Evolutionary conservation across 2,113 vertebrate genomes (phyloP), one percentile per base, ranked within the genome.

Genomic region (Perccottus glenii): DNA sequence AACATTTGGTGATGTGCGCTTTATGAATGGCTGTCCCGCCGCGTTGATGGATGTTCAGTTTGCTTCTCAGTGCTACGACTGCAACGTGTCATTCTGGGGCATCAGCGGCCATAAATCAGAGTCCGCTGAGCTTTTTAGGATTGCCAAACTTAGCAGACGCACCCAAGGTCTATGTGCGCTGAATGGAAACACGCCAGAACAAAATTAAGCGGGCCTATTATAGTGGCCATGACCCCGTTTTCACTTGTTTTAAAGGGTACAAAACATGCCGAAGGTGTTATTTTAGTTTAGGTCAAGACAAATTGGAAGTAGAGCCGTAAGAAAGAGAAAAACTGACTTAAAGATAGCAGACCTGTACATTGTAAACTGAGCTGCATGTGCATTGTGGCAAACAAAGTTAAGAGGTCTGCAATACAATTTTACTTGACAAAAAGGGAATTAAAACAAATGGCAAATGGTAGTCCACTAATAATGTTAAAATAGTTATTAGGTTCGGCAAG

Each of bases 1-100:
- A 32, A 4, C 3, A 32, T 66, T 66, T 11, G 15, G 33, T 15
- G 19, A 56, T 64, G 38, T 50, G 58, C 45, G 35, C 48, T 51
- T 51, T 51, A 57, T 57, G 64, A 49, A 77, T 40, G 63, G 10
- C 45, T 32, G 40, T 71, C 43, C 44, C 55, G 27, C 16, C 19
- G 44, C 16, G 47, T 12, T 83, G 70, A 74, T 67, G 52, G 62
- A 77, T 77, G 73, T 50, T 47, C 43, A 47, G 67, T 45, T 62
- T 67, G 27, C 56, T 50, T 64, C 60, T 68, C 48, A 65, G 60
- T 32, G 1, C 64, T 60, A 44, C 2, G 9, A 52, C 27, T 56
- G 47, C 11, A 0, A 52, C 43, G 45, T 70, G 68, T 62, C 64
- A 50, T 33, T 65, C 52, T 11, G 14, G 9, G 11, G 6, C 19